Conservation (phyloP, 2,888 invertebrate genomes). For the Galerucella nymphaeae region DNA sequence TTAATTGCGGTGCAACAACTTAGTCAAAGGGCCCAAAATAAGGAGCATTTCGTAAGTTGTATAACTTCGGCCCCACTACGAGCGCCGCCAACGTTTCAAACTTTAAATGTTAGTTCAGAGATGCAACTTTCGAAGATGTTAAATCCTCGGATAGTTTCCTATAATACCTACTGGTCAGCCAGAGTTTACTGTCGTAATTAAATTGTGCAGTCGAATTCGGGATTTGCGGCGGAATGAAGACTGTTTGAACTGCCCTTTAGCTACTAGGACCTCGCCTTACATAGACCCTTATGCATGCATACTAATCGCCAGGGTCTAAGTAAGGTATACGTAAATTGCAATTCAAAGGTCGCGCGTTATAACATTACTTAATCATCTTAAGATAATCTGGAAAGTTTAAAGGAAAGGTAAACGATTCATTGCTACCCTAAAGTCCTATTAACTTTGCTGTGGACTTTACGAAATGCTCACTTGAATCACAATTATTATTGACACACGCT, state of each 20-base stretch:
- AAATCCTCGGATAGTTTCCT: slow-evolving; percentile 64
- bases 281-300: slow-evolving; percentile 57
- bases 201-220: slow-evolving; percentile 62
- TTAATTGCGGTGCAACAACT: slow-evolving; percentile 45
- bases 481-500: not conserved
- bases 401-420: slow-evolving; percentile 49
- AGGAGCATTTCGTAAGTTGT: slow-evolving; percentile 41
- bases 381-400: slow-evolving; percentile 53
- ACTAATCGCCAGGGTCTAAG: slow-evolving; percentile 51
- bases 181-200: slow-evolving; percentile 61
- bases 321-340: slow-evolving; percentile 51
- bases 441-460: slow-evolving; percentile 21
- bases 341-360: slow-evolving; percentile 49
- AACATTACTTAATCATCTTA: slow-evolving; percentile 54
- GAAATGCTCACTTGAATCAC: slow-evolving; percentile 23
- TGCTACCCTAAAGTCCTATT: slow-evolving; percentile 28
- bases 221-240: slow-evolving; percentile 51
- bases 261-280: slow-evolving; percentile 46
- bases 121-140: slow-evolving; percentile 62
- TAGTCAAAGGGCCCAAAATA: slow-evolving; percentile 45
- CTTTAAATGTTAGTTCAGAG: slow-evolving; percentile 58
- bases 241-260: slow-evolving; percentile 56
- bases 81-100: slow-evolving; percentile 42
- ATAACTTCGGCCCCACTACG: slow-evolving; percentile 28
- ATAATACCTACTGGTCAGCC: slow-evolving; percentile 64